Base-by-base conservation (phyloP, 2,888 invertebrate genomes). In the Idaea aversata region DNA sequence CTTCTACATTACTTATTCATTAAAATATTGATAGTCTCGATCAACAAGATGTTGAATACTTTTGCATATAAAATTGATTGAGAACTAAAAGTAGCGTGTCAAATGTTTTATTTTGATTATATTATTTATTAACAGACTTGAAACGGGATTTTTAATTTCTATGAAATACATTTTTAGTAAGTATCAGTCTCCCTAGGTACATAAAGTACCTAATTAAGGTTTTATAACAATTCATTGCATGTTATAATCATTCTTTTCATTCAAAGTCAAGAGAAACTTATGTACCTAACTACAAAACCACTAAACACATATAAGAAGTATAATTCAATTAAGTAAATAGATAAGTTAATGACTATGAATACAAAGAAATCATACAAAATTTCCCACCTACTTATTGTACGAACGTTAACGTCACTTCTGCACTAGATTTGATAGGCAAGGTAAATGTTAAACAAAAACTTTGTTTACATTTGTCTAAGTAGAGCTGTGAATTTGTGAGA, bases 381-480 rank as follows among this genome's bases (percentile, higher is more conserved):
- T 59, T 61, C 63, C 47, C 10, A 47, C 47, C 47, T 47, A 47
- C 47, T 47, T 10, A 47, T 47, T 47, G 47, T 47, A 13, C 4
- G 25, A 47, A 10, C 0, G 4, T 47, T 13, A 10, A 47, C 5
- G 10, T 15, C 25, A 47, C 10, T 16, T 47, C 34, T 65, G 57
- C 65, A 62, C 60, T 62, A 62, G 57, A 62, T 62, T 65, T 57
- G 16, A 35, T 57, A 65, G 58, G 34, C 47, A 62, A 36, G 58
- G 38, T 62, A 62, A 60, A 59, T 34, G 36, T 62, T 34, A 15
- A 62, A 70, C 47, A 47, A 13, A 68, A 70, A 64, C 59, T 35
- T 38, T 77, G 72, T 76, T 76, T 72, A 75, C 70, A 69, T 66
- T 72, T 61, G 60, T 47, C 47, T 47, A 47, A 68, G 65, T 62